phyloP scores from a whole-genome alignment of 2,888 invertebrate species.

The Aradus depressus region DNA sequence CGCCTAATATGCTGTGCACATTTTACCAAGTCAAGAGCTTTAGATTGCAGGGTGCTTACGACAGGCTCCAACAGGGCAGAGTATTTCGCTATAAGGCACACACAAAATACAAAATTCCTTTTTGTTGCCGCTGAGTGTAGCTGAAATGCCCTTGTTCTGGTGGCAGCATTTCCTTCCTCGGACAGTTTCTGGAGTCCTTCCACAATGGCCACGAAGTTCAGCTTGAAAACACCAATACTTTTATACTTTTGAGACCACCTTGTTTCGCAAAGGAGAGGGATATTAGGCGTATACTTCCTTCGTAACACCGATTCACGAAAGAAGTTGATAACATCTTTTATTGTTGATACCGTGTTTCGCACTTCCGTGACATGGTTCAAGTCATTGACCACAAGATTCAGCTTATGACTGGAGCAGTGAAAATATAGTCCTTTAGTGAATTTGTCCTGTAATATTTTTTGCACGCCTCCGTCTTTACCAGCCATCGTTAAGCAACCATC shows the following conservation, averaged over 20 bases:
- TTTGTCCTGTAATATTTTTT: conserved; percentile 8
- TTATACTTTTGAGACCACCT: conserved; percentile 10
- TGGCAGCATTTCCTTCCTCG: too few relatives aligned
- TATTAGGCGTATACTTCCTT: conserved; percentile 10
- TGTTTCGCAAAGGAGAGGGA: conserved; percentile 7
- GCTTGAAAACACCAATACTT: too few relatives aligned
- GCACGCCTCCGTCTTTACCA: conserved; percentile 16
- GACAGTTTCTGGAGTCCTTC: too few relatives aligned
- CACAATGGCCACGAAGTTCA: too few relatives aligned
- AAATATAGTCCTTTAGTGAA: background rate
- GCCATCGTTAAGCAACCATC: conserved; percentile 15
- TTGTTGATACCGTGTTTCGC: conserved; percentile 1
- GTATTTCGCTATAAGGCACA: too few relatives aligned
- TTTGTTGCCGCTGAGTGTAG: conserved; percentile 1
- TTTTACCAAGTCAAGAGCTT: too few relatives aligned
- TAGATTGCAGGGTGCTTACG: too few relatives aligned
- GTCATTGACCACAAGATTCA: conserved; percentile 6
- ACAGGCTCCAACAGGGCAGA: too few relatives aligned
- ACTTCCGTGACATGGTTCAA: too few relatives aligned
- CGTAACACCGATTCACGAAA: conserved; percentile 10
- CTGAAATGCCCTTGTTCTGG: conserved; percentile 5
- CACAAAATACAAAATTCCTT: too few relatives aligned
- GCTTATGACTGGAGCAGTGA: too few relatives aligned
- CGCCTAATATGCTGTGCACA: too few relatives aligned
- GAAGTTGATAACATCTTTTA: conserved; percentile 12